Base-by-base conservation (phyloP, 2,888 invertebrate genomes). In the Molorchus minor region DNA sequence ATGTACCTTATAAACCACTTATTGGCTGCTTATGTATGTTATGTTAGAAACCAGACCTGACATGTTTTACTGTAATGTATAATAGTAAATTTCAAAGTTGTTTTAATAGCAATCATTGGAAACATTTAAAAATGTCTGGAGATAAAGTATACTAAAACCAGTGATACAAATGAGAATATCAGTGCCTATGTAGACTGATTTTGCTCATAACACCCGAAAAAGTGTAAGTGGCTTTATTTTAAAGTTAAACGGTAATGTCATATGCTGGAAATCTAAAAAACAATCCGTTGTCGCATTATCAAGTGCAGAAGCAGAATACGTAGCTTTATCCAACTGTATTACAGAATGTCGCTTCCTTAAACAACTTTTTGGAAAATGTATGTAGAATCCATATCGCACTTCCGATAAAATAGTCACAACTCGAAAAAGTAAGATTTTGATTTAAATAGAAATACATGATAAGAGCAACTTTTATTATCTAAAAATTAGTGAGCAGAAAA, bases 31-130 rank as follows among this genome's bases (percentile, higher is more conserved):
- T 21, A 69, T 69, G 69, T 67, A 68, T 33, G 43, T 67, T 0
- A 68, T 67, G 68, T 15, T 58, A 8, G 54, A 44, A 10, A 53
- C 49, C 8, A 61, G 64, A 41, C 66, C 63, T 15, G 66, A 69
- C 47, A 15, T 57, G 66, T 52, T 66, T 44, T 53, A 44, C 40
- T 13, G 58, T 69, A 20, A 62, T 55, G 7, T 67, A 68, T 45
- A 65, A 62, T n/a, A 63, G 64, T 30, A 53, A 62, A 56, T 69
- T 66, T 56, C 66, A 69, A 53, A 66, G 63, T 40, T 46, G 41
- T 55, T 59, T 29, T 45, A 15, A 13, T 13, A 20, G 30, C 41
- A 57, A 52, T 33, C 64, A 62, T 41, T 64, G 56, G 55, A 58
- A 58, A 36, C 44, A 61, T 61, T 59, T 62, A n/a, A n/a, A n/a